Conservation (phyloP, 1,140 invertebrate species). For the Zaprionus kolodkinae region DNA sequence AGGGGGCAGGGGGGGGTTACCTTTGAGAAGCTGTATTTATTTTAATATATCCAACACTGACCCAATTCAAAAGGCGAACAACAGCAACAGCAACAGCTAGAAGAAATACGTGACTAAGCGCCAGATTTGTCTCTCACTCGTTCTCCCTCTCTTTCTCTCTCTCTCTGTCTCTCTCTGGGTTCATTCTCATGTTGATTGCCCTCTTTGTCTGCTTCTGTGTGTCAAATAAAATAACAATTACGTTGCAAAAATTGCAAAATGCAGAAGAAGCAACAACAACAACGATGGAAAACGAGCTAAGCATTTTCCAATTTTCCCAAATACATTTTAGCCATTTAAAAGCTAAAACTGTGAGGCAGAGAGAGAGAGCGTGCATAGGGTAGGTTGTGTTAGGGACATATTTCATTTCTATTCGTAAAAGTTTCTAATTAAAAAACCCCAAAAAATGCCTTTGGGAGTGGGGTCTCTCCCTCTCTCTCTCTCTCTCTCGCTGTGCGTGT, state of each 20-base stretch:
- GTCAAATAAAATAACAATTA: constrained; percentile 68
- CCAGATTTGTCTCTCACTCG: constrained; percentile 40
- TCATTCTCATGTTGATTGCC: constrained; percentile 18
- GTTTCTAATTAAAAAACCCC: constrained; percentile 66
- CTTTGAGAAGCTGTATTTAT: constrained; percentile 52
- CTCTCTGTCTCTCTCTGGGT: not conserved
- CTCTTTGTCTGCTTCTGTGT: constrained; percentile 39
- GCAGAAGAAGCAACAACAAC: constrained; percentile 28
- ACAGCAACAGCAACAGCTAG: constrained; percentile 28
- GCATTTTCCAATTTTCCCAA: constrained; percentile 58
- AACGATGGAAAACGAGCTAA: too few relatives aligned
- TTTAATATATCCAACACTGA: constrained; percentile 62
- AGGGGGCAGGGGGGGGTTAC: constrained; percentile 6
- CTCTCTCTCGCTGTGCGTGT: constrained; percentile 11
- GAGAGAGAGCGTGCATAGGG: not conserved
- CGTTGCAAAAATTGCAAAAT: constrained; percentile 40
- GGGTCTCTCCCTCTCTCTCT: not conserved
- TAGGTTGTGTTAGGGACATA: constrained; percentile 32
- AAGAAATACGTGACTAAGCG: constrained; percentile 61
- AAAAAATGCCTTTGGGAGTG: constrained; percentile 48
- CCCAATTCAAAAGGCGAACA: constrained; percentile 51
- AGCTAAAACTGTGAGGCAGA: constrained; percentile 19
- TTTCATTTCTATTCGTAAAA: constrained; percentile 61
- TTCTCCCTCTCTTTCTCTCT: not conserved
- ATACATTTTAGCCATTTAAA: constrained; percentile 56